Base-by-base conservation (phyloP, 2,797 vertebrate genomes). In the Apodemus agrarius region DNA sequence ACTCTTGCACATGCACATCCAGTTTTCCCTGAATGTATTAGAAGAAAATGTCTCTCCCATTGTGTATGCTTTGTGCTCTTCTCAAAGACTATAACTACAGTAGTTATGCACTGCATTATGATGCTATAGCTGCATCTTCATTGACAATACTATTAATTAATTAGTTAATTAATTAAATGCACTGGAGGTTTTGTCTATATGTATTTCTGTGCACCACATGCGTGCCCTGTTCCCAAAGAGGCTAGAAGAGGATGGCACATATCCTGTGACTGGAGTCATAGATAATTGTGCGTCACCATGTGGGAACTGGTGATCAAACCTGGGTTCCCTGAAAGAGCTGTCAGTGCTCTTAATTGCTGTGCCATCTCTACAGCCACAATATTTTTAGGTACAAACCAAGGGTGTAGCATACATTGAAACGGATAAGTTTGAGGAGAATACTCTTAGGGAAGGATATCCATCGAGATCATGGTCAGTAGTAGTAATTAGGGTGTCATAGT, bases 111-210 rank as follows among this genome's bases (percentile, higher is more conserved):
- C 40, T 90, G 5, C n/a, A 90, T 92, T 93, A 0, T 87, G 40
- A 85, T 84, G 80, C 43, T 87, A 72, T 92, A 76, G 46, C 97
- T 96, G 46, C 96, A 57, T 76, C 90, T 10, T 6, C 40, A 92
- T 96, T 82, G 96, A 93, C 52, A 90, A 22, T 52, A 43, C 85
- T 57, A 88, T 29, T 13, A 72, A 17, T 40, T 63, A 46, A 84
- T 85, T 67, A 3, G 31, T 46, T 46, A 3, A 84, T 85, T 67
- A 34, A 22, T 52, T 84, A 12, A 63, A 46, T 16, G 31, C 29
- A 26, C 11, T 37, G 8, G 57, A 24, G 72, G 40, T 43, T 83
- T 83, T 82, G 31, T 7, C 54, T 59, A 24, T 14, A 40, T 82
- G n/a, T 61, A 40, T 82, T 61, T 40, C 81, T 84, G 40, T 84